Percentiles rank a stretch among this genome's conserved stretches.
Conservation (phyloP, 2,797 vertebrate genomes). For the Rachycentron canadum region DNA sequence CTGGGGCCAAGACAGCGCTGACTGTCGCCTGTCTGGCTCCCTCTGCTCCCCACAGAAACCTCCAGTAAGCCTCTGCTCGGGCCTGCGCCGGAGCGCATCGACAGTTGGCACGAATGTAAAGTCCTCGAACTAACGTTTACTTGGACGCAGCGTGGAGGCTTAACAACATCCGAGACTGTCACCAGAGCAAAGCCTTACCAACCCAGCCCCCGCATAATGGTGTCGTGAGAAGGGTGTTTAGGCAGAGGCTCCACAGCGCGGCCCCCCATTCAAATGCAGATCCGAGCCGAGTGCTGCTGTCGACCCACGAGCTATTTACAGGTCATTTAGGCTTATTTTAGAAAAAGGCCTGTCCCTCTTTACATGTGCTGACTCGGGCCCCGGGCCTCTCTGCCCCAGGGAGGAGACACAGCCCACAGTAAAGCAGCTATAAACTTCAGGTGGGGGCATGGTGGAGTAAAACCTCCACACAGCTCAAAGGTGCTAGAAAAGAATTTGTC, state of each 20-base stretch:
- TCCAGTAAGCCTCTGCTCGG: slow-evolving; percentile 69
- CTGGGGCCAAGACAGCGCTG: slow-evolving; percentile 88
- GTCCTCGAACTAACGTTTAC: slow-evolving; percentile 26
- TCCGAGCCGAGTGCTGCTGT: slow-evolving; percentile 6
- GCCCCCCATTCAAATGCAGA: slow-evolving; percentile 58
- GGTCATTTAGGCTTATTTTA: slow-evolving; percentile 33
- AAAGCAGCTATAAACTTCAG: not conserved
- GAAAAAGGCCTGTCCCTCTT: slow-evolving; percentile 16
- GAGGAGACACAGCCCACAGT: not conserved
- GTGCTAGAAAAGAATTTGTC: too few species aligned
- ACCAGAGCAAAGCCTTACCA: not conserved
- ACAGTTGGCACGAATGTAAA: slow-evolving; percentile 50
- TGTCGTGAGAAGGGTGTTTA: slow-evolving; percentile 56
- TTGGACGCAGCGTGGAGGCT: not conserved
- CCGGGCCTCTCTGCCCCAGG: slow-evolving; percentile 37
- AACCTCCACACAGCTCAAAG: not conserved
- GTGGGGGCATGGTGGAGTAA: not conserved
- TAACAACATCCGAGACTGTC: not conserved
- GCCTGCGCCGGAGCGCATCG: slow-evolving; percentile 45
- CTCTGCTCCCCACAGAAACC: slow-evolving; percentile 79
- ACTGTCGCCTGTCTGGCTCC: slow-evolving; percentile 84
- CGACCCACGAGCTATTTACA: slow-evolving; percentile 41
- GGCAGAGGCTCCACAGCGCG: slow-evolving; percentile 15
- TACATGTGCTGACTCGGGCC: slow-evolving; percentile 35
- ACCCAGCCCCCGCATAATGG: slow-evolving; percentile 8